Evolutionary conservation across 2,113 vertebrate species (phyloP).

Genomic region (Rhagologus leucostigma): DNA sequence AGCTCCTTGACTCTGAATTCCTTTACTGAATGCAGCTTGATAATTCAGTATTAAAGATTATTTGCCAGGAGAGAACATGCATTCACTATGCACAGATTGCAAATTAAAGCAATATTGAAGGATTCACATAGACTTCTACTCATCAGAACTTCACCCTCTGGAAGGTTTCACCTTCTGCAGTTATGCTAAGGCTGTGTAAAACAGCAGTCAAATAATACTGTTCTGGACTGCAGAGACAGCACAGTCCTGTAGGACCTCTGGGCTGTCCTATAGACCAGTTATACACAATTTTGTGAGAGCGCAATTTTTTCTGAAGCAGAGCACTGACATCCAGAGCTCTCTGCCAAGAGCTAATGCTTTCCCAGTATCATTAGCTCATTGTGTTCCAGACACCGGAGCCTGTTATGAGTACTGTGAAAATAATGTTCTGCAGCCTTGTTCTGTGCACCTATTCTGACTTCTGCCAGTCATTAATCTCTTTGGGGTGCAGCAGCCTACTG

Average conservation of each 20-base stretch:
- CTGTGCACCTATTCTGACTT: neutral
- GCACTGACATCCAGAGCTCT: neutral
- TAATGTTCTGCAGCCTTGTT: neutral
- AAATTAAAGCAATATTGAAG: neutral
- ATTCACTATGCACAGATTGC: neutral
- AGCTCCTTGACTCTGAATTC: neutral
- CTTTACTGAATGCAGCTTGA: neutral
- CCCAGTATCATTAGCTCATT: neutral
- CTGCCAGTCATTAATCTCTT: neutral
- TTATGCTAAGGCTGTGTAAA: neutral
- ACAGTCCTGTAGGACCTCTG: neutral
- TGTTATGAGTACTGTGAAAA: neutral
- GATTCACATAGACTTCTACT: neutral
- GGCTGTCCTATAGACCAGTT: neutral
- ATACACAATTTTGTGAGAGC: neutral
- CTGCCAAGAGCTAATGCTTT: neutral
- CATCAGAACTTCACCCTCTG: neutral
- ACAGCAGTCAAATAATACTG: neutral
- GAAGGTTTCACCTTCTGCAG: neutral
- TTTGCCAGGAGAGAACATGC: neutral
- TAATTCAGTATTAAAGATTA: neutral
- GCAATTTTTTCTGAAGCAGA: neutral
- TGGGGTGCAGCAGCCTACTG: neutral
- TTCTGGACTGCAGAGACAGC: neutral
- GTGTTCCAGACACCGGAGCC: neutral